These are phyloP conservation scores for Mantis religiosa DNA, from an alignment of 2,888 invertebrate species.

Conservation along the genomic window DNA sequence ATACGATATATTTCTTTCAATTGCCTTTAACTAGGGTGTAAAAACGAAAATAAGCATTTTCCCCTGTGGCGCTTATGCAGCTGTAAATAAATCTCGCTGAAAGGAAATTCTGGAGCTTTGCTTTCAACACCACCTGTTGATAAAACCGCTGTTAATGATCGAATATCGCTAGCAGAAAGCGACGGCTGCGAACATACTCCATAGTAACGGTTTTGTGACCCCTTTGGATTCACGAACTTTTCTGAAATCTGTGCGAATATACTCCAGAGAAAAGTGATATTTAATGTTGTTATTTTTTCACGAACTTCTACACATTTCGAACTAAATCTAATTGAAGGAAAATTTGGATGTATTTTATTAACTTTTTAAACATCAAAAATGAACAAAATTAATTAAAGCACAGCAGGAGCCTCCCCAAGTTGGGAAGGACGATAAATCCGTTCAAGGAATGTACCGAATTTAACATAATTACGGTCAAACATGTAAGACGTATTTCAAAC, in stretches of 20 bases:
- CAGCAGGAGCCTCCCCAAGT: too few relatives aligned
- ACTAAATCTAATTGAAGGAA: too few relatives aligned
- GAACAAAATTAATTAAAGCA: too few relatives aligned
- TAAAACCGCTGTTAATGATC: neutral
- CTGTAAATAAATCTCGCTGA: neutral
- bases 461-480: too few relatives aligned
- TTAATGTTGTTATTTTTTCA: neutral
- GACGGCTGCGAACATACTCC: neutral
- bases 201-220: neutral
- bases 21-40: neutral
- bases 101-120: neutral
- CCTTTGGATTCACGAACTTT: neutral
- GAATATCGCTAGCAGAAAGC: neutral
- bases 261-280: neutral
- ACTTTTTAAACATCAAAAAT: too few relatives aligned
- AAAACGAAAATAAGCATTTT: neutral
- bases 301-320: too few relatives aligned
- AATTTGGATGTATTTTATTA: too few relatives aligned
- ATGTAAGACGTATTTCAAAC: too few relatives aligned
- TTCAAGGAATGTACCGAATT: too few relatives aligned
- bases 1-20: neutral
- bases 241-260: too few relatives aligned
- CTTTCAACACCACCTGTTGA: neutral
- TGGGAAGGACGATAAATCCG: too few relatives aligned
- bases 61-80: neutral